phyloP scores from a whole-genome alignment of 2,888 invertebrate species.

The Sinopyrophorus schimmeli region DNA sequence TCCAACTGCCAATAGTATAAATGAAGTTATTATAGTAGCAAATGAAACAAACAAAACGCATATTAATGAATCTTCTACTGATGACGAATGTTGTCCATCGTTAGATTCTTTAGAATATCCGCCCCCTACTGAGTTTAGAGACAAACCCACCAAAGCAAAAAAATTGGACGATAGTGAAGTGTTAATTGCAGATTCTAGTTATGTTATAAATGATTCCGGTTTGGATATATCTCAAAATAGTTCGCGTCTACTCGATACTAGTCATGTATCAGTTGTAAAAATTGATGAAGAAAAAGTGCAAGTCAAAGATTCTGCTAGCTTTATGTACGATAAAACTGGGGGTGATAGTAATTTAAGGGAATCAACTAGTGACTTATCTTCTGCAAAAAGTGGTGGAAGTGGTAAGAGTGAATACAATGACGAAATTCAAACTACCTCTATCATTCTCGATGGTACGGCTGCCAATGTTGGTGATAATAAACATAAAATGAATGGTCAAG shows the following conservation, averaged over 20 bases:
- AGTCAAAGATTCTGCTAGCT: conserved; percentile 68
- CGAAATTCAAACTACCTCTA: conserved; percentile 54
- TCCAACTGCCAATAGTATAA: conserved; percentile 58
- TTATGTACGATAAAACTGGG: conserved; percentile 46
- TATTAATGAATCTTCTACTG: conserved; percentile 63
- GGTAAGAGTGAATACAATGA: conserved; percentile 53
- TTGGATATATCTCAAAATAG: conserved; percentile 60
- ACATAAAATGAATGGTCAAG: conserved; percentile 58
- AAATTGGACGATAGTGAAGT: conserved; percentile 87
- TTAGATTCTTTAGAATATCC: conserved; percentile 73
- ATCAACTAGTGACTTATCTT: conserved; percentile 54
- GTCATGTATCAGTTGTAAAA: conserved; percentile 89
- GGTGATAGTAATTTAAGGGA: conserved; percentile 44
- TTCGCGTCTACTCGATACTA: conserved; percentile 68
- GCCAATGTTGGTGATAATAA: conserved; percentile 41
- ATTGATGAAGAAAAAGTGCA: conserved; percentile 79
- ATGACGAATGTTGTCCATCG: conserved; percentile 62
- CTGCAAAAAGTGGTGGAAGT: conserved; percentile 41
- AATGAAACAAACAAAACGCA: conserved; percentile 76
- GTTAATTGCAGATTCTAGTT: conserved; percentile 73
- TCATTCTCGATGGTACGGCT: conserved; percentile 57
- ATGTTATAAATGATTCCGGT: conserved; percentile 68
- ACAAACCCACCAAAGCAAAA: conserved; percentile 59
- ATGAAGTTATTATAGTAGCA: conserved; percentile 78
- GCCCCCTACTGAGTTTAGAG: conserved; percentile 54